Conservation (phyloP, 2,113 vertebrate genomes). For the Plectropomus leopardus region DNA sequence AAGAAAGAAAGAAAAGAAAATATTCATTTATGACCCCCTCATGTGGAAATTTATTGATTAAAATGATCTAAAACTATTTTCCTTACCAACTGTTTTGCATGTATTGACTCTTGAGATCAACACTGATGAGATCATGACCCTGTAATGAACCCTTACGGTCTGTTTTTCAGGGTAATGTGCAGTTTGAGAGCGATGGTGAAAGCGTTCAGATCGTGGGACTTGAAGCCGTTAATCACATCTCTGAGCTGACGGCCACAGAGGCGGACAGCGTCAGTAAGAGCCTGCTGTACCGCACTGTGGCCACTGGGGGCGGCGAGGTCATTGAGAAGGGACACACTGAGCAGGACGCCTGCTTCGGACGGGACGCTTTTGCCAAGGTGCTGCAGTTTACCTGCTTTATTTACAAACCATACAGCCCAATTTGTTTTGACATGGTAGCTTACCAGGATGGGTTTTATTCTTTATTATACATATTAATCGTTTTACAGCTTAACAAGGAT, state of each 20-base stretch:
- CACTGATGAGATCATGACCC: background rate
- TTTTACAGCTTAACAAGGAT: background rate
- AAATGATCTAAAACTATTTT: background rate
- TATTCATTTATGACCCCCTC: no score
- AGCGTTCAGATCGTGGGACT: conserved; percentile 70
- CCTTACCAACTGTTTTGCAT: background rate
- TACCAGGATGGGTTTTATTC: background rate
- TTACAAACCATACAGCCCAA: conserved; percentile 21
- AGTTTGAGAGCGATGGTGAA: conserved; percentile 85
- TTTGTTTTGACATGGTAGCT: background rate
- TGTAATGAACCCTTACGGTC: no score
- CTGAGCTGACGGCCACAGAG: conserved; percentile 83
- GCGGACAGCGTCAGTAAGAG: conserved; percentile 74
- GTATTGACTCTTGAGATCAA: background rate
- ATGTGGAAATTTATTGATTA: background rate
- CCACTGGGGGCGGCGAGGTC: conserved; percentile 91
- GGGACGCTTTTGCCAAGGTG: conserved; percentile 95
- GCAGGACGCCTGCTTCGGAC: conserved; percentile 89
- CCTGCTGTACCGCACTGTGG: conserved; percentile 90
- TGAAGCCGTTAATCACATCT: conserved; percentile 75
- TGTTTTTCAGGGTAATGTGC: conserved; percentile 87
- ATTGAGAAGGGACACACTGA: conserved; percentile 91
- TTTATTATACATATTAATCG: background rate
- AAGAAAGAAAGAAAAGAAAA: no score
- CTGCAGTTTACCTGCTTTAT: background rate